Evolutionary conservation across 1,140 invertebrate genomes (phyloP).

Genomic region (Bombus confusus): DNA sequence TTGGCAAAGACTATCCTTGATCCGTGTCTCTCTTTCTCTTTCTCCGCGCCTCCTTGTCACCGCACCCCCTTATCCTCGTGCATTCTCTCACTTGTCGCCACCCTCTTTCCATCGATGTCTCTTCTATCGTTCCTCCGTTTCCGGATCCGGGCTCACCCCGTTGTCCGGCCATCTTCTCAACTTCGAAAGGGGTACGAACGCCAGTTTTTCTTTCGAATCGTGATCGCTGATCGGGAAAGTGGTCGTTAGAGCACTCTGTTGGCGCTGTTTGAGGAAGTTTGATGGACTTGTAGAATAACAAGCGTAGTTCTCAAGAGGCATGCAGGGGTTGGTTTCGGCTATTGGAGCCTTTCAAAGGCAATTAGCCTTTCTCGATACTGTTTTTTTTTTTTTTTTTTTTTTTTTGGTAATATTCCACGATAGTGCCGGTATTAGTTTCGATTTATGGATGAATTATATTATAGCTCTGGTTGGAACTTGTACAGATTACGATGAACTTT

Average conservation of each 20-base stretch:
- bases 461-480: too few relatives aligned
- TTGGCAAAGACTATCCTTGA: slow-evolving; percentile 83
- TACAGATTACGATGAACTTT: too few relatives aligned
- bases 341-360: too few relatives aligned
- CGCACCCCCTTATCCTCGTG: slow-evolving; percentile 62
- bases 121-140: slow-evolving; percentile 38
- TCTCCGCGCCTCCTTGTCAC: slow-evolving; percentile 66
- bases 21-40: slow-evolving; percentile 79
- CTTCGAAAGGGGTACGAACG: neutral
- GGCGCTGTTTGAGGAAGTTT: neutral
- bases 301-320: neutral
- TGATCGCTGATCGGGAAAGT: neutral
- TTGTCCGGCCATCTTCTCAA: neutral
- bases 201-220: neutral
- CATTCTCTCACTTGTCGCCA: slow-evolving; percentile 67
- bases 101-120: slow-evolving; percentile 42
- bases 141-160: neutral
- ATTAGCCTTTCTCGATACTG: too few relatives aligned
- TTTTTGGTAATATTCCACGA: too few relatives aligned
- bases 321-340: too few relatives aligned
- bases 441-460: too few relatives aligned
- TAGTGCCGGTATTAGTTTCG: too few relatives aligned
- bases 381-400: too few relatives aligned
- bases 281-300: neutral
- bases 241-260: neutral